Conservation (phyloP, 2,113 vertebrate species). For the Anoplopoma fimbria region DNA sequence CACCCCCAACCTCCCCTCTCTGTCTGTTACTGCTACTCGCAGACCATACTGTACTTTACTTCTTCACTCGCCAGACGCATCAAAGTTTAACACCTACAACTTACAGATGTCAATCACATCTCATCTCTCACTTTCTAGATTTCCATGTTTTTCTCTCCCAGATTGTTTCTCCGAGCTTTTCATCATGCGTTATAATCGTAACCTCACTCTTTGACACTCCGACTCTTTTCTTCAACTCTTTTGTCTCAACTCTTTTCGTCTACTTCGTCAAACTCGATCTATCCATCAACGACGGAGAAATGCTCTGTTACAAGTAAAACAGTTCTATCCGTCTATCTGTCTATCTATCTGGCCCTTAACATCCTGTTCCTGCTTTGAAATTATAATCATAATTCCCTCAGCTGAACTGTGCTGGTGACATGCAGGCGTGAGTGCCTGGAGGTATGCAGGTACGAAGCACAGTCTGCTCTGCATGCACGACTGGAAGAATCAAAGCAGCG, state of each 20-base stretch:
- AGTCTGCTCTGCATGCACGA: slow-evolving; percentile 33
- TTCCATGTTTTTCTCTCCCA: slow-evolving; percentile 55
- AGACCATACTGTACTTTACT: slow-evolving; percentile 71
- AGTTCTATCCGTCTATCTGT: not conserved
- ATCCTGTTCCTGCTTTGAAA: slow-evolving; percentile 41
- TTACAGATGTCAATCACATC: slow-evolving; percentile 71
- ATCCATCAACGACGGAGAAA: not conserved
- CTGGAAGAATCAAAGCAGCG: slow-evolving; percentile 68
- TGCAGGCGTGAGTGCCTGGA: slow-evolving; percentile 58
- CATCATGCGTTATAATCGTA: slow-evolving; percentile 63
- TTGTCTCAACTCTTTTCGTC: not conserved
- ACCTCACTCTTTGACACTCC: slow-evolving; percentile 22
- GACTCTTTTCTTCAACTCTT: slow-evolving; percentile 14
- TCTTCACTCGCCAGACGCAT: slow-evolving; percentile 75
- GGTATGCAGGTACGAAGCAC: slow-evolving; percentile 53
- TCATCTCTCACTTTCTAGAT: slow-evolving; percentile 59
- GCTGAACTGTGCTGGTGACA: slow-evolving; percentile 55
- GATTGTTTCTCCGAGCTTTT: slow-evolving; percentile 68
- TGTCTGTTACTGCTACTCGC: slow-evolving; percentile 58
- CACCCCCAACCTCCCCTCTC: slow-evolving; percentile 18
- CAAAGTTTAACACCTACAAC: slow-evolving; percentile 84
- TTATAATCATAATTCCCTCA: slow-evolving; percentile 31
- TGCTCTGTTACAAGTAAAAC: not conserved
- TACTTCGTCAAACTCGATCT: not conserved
- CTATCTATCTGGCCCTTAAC: not conserved